A percentile compares a stretch with the other conserved stretches of the same genome.
phyloP scores from a whole-genome alignment of 64 coral and sea anemone species.

The Stylophora pistillata region DNA sequence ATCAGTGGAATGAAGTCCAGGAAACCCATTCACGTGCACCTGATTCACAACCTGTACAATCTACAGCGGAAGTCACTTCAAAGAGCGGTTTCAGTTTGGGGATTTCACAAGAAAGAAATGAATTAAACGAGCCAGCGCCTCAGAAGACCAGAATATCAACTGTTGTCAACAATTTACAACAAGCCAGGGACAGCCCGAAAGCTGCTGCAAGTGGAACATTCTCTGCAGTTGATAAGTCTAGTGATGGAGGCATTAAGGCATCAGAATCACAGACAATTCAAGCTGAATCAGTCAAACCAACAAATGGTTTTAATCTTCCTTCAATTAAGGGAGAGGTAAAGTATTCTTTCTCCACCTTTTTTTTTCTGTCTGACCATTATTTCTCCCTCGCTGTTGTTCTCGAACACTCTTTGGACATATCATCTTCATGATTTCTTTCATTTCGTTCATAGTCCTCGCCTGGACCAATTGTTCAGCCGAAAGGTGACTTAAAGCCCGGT shows the following conservation, averaged over 20 bases:
- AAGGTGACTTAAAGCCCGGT: neutral
- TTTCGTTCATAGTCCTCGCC: neutral
- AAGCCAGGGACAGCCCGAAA: neutral
- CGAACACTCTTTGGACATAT: neutral
- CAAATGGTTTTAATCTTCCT: neutral
- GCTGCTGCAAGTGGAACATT: slow-evolving; percentile 15
- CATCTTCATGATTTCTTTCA: neutral
- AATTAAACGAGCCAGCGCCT: neutral
- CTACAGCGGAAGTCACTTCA: neutral
- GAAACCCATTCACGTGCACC: neutral
- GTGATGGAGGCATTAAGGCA: neutral
- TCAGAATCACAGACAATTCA: neutral
- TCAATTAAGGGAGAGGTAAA: neutral
- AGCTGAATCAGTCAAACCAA: neutral
- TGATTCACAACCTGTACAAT: neutral
- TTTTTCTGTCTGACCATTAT: neutral
- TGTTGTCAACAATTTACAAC: neutral
- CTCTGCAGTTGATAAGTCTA: slow-evolving; percentile 4
- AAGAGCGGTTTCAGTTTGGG: neutral
- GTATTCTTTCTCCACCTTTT: neutral
- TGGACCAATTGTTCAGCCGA: neutral
- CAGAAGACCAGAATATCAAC: neutral
- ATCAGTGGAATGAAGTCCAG: neutral
- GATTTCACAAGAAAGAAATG: neutral
- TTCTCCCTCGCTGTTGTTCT: neutral